Evolutionary conservation across 2,888 invertebrate species (phyloP).

Genomic region (Yponomeuta malinellus): DNA sequence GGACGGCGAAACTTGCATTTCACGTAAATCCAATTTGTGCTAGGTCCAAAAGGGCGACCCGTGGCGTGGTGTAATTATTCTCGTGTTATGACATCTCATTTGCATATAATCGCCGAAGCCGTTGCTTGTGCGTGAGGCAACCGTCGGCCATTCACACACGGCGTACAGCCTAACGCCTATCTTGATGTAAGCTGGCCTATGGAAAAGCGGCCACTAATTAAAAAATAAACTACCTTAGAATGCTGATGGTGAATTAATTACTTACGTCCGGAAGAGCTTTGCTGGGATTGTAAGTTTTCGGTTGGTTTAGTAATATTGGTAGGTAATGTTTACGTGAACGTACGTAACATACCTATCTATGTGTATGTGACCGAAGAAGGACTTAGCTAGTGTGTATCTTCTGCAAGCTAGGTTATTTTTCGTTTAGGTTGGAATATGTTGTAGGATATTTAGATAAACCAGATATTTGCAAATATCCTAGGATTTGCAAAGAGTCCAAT

Average conservation of each 20-base stretch:
- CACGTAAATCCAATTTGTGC: conserved; percentile 72
- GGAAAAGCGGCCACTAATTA: conserved; percentile 72
- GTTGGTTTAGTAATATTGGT: not conserved
- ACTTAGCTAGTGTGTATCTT: too few relatives aligned
- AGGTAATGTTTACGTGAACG: too few relatives aligned
- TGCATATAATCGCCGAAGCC: conserved; percentile 67
- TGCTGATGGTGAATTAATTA: conserved; percentile 50
- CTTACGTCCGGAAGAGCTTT: conserved; percentile 51
- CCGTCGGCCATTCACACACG: conserved; percentile 71
- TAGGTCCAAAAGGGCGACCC: conserved; percentile 68
- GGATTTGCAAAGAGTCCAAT: too few relatives aligned
- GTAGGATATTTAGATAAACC: too few relatives aligned
- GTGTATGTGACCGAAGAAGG: too few relatives aligned
- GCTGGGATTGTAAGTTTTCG: conserved; percentile 25
- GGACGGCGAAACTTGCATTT: conserved; percentile 59
- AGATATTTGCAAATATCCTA: too few relatives aligned
- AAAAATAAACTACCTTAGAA: conserved; percentile 69
- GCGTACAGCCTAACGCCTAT: conserved; percentile 40
- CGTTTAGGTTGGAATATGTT: too few relatives aligned
- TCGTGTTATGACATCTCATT: conserved; percentile 75
- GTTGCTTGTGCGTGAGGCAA: conserved; percentile 63
- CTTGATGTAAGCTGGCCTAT: conserved; percentile 69
- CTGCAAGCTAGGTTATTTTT: too few relatives aligned
- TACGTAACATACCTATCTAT: too few relatives aligned
- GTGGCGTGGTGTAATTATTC: conserved; percentile 72